These are phyloP conservation scores for Geotrupes spiniger DNA, from an alignment of 2,888 invertebrate genomes.

Conservation along the genomic window DNA sequence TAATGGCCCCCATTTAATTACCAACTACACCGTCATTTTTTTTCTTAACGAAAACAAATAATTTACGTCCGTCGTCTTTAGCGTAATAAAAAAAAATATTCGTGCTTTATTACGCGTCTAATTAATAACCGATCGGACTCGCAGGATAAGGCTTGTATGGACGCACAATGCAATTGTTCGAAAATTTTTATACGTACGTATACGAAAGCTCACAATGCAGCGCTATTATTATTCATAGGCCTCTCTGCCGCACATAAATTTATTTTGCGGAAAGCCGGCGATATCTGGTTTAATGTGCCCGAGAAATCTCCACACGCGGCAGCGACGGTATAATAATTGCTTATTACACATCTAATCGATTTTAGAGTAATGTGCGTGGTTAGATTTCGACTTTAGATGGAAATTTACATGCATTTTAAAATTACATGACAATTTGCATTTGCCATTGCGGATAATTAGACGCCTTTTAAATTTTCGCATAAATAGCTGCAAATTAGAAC, in stretches of 20 bases:
- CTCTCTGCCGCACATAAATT: too few relatives aligned
- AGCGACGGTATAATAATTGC: slow-evolving; percentile 8
- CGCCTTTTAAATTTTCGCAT: slow-evolving; percentile 2
- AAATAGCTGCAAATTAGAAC: slow-evolving; percentile 8
- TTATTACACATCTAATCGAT: slow-evolving; percentile 14
- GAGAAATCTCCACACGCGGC: background rate
- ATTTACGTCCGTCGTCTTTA: too few relatives aligned
- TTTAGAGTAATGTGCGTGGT: slow-evolving; percentile 14
- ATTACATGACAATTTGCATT: slow-evolving; percentile 16
- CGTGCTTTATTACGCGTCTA: too few relatives aligned
- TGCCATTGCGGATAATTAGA: slow-evolving; percentile 7
- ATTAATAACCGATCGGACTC: too few relatives aligned
- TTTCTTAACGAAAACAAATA: too few relatives aligned
- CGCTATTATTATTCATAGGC: too few relatives aligned
- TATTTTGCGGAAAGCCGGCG: background rate
- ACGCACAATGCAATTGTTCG: too few relatives aligned
- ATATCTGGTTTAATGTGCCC: slow-evolving; percentile 3
- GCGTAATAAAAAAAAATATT: too few relatives aligned
- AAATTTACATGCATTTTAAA: slow-evolving; percentile 17
- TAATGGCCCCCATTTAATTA: slow-evolving; percentile 2
- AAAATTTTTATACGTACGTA: too few relatives aligned
- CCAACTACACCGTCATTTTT: too few relatives aligned
- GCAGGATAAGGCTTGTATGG: too few relatives aligned
- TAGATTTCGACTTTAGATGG: slow-evolving; percentile 17
- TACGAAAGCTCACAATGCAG: too few relatives aligned